Base-by-base conservation (phyloP, 2,888 invertebrate genomes). In the Dinocampus coccinellae region DNA sequence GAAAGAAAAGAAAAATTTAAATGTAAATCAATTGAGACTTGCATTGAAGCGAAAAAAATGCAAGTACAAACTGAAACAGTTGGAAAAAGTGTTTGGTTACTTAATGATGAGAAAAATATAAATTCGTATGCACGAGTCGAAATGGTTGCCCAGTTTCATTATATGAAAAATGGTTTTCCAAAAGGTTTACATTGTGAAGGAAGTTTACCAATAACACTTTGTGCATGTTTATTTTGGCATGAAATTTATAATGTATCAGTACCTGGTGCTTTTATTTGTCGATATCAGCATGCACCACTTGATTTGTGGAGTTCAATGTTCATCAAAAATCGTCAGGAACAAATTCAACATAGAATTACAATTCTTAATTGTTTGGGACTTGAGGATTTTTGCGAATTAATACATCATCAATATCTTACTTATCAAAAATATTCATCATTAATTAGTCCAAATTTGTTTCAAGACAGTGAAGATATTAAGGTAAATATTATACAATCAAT, bases 151-250 rank as follows among this genome's bases (percentile, higher is more conserved):
- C 39, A 81, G 0, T 69, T 79, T 70, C 84, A 87, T 72, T 78
- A 75, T 1, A 52, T 34, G 2, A 0, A 73, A 3, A 33, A 78
- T 29, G 81, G 80, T 13, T 87, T 78, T 70, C 33, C 61, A 1
- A 60, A 76, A 2, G 82, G 84, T 3, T 64, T 91, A n/a, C 95
- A 95, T 84, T 93, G 92, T 81, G 95, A 95, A 85, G 93, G 94
- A 1, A 87, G 90, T 0, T 89, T 93, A 16, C 89, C 93, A 6
- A 88, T 89, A 2, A 90, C 91, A 0, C 84, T 95, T 69, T 93
- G 93, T 85, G 89, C 89, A 42, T 87, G 93, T 0, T 86, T 94
- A 7, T 94, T 96, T 86, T 96, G 95, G 95, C 93, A 95, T 77
- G 91, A 95, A 2, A 91, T 97, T 60, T 94, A 92, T 79, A 83